These are phyloP conservation scores for Planococcus citri DNA, from an alignment of 1,140 invertebrate species.

Conservation along the genomic window DNA sequence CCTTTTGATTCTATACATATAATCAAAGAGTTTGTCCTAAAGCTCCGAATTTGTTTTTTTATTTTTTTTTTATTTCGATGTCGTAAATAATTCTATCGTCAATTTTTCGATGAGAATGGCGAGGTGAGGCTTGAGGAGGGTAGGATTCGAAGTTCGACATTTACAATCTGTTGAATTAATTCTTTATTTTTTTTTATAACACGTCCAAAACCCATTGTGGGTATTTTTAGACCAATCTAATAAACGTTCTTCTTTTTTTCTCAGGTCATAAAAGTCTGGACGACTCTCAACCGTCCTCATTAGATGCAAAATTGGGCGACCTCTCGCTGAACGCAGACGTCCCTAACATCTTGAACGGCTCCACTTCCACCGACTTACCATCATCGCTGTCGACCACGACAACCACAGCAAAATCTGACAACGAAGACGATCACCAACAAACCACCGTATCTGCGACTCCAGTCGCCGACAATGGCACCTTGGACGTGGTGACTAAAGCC, in stretches of 20 bases:
- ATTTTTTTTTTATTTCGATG: too few species aligned
- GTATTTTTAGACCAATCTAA: too few species aligned
- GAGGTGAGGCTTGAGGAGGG: too few species aligned
- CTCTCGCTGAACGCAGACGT: conserved; percentile 13
- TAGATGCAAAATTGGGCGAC: not conserved
- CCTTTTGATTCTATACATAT: too few species aligned
- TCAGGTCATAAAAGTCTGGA: not conserved
- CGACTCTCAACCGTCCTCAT: not conserved
- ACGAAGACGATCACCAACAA: not conserved
- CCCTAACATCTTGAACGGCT: not conserved
- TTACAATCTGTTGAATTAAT: too few species aligned
- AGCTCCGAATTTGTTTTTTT: too few species aligned
- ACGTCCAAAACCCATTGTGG: too few species aligned
- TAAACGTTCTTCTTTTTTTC: not conserved
- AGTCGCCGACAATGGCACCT: not conserved
- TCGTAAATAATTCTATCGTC: too few species aligned
- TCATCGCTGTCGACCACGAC: not conserved
- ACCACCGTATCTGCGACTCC: not conserved
- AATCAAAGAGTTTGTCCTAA: too few species aligned
- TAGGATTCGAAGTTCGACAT: too few species aligned
- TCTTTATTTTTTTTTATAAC: too few species aligned
- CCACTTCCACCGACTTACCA: not conserved
- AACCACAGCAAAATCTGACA: not conserved
- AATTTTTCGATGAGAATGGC: too few species aligned
- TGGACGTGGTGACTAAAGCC: conserved; percentile 23